Base-by-base conservation (phyloP, 1,140 invertebrate genomes). In the Rhopalosiphum maidis region DNA sequence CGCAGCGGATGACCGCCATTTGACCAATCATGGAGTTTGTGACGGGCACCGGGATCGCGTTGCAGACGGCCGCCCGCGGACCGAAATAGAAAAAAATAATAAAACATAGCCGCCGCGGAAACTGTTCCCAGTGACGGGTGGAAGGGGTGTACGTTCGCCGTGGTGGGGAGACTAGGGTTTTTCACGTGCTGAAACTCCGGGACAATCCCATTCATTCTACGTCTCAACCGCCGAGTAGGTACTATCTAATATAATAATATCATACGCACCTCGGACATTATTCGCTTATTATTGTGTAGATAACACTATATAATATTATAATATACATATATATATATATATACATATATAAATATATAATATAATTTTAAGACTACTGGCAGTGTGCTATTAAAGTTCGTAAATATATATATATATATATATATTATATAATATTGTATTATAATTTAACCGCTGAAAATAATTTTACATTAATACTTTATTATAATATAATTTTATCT, bases 181-280 rank as follows among this genome's bases (percentile, higher is more conserved):
- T 93, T 93, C 91, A 85, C 48, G 21, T 93, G 91, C 91, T 93
- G 35, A 93, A 83, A 51, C 22, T 85, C 77, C 91, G 82, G 21
- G 30, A 51, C 77, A 18, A 41, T 93, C 48, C 82, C 91, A 86
- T 93, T 93, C 91, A 93, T 93, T 93, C 91, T 93, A 93, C 68
- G 91, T 93, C 91, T 93, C 43, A 93, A 85, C 91, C 91, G 82
- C 82, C 91, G 91, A 93, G 91, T 93, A 93, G 91, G 91, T 93
- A 77, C 60, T 77, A 93, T 55, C 91, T 92, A 85, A 77, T 41
- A 82, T 88, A 46, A 77, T 77, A 77, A 51, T 77, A n/a, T n/a
- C n/a, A 68, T 86, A 87, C 88, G 30, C 91, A 83, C 2, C 43
- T 55, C 46, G 91, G 91, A 93, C 48, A 83, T 46, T 54, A 88